Percentiles rank a stretch among this genome's conserved stretches.
These are phyloP conservation scores for Ibidorhyncha struthersii DNA, from an alignment of 2,113 vertebrate species.

Conservation along the genomic window DNA sequence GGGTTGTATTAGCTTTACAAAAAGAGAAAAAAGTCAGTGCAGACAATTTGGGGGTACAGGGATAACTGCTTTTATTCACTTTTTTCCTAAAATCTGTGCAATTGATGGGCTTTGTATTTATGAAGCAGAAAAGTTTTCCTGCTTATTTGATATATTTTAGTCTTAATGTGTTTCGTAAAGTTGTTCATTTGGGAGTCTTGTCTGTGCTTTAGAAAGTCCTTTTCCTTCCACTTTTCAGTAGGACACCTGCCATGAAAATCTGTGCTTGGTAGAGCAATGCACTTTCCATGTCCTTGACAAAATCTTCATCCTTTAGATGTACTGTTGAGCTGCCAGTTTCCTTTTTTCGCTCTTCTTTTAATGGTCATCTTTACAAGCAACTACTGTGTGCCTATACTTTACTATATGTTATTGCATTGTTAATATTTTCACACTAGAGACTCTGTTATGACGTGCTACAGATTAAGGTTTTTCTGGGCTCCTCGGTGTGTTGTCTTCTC, in stretches of 20 bases:
- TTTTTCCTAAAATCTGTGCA: not conserved
- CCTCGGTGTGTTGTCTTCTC: not conserved
- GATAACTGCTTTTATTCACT: not conserved
- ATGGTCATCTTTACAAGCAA: not conserved
- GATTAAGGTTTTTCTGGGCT: not conserved
- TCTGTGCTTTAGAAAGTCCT: not conserved
- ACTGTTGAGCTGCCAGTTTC: not conserved
- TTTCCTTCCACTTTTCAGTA: not conserved
- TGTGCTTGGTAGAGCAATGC: not conserved
- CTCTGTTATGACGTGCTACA: not conserved
- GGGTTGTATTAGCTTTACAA: conserved; percentile 23
- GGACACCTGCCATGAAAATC: not conserved
- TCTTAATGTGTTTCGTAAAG: not conserved
- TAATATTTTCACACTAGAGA: not conserved
- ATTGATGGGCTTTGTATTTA: not conserved
- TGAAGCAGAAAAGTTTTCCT: not conserved
- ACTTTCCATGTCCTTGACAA: not conserved
- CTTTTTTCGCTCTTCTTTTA: not conserved
- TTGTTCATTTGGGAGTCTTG: not conserved
- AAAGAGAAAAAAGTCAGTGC: not conserved
- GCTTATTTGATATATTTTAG: not conserved
- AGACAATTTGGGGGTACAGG: not conserved
- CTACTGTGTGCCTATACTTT: not conserved
- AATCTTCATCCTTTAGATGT: not conserved
- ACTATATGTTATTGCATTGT: not conserved